A percentile compares a stretch with the other conserved stretches of the same genome.
Conservation (phyloP, 2,113 vertebrate species). For the Morone chrysops region DNA sequence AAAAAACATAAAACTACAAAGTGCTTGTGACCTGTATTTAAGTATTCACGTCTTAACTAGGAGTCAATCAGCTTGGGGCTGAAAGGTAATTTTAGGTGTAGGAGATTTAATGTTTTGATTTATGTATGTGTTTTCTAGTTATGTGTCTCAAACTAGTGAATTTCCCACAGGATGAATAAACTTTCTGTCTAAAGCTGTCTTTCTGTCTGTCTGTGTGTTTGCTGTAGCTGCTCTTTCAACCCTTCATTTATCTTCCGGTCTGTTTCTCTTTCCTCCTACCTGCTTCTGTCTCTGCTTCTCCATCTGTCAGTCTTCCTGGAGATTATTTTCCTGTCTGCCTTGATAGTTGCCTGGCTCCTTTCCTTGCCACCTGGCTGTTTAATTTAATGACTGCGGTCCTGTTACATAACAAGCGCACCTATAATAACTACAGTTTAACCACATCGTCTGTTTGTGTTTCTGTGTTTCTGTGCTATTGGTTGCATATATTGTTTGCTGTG, state of each 20-base stretch:
- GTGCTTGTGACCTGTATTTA: background rate
- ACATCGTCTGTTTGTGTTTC: conserved; percentile 13
- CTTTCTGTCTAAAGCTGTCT: background rate
- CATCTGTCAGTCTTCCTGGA: conserved; percentile 70
- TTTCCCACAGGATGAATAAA: conserved; percentile 27
- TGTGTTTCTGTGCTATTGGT: conserved; percentile 8
- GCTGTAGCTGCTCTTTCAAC: conserved; percentile 1
- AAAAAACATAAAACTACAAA: no score
- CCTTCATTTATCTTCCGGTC: conserved; percentile 42
- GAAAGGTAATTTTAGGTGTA: background rate
- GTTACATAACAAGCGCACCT: conserved; percentile 69
- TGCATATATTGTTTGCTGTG: background rate
- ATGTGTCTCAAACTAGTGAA: conserved; percentile 1
- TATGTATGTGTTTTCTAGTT: background rate
- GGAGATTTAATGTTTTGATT: background rate
- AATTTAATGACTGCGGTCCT: conserved; percentile 68
- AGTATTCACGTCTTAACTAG: background rate
- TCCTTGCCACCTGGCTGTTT: conserved; percentile 67
- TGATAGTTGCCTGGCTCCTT: conserved; percentile 62
- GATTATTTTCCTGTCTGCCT: conserved; percentile 59
- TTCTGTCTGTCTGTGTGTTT: conserved; percentile 13
- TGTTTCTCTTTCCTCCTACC: conserved; percentile 48
- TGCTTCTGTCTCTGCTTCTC: conserved; percentile 50
- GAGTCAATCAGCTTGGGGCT: background rate
- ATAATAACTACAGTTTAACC: conserved; percentile 47